These are phyloP conservation scores for Acrocephalus scirpaceus DNA, from an alignment of 2,797 vertebrate genomes.

Conservation along the genomic window DNA sequence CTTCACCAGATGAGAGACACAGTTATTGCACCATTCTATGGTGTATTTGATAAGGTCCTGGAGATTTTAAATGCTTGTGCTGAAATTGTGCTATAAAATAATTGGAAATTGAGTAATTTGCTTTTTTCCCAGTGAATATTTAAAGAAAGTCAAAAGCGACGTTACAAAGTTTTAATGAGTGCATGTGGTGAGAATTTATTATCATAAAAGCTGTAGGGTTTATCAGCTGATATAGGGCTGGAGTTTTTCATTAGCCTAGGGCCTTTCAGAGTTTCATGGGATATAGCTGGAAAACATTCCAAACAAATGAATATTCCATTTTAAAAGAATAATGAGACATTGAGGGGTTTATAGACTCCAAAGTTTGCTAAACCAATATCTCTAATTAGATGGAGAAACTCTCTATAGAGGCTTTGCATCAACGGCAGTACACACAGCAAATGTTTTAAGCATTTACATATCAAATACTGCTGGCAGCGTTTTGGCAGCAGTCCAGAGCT, in stretches of 20 bases:
- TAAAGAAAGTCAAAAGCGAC: neutral
- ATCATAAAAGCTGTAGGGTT: slow-evolving; percentile 11
- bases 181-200: neutral
- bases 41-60: neutral
- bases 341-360: slow-evolving; percentile 38
- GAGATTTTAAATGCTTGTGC: neutral
- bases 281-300: slow-evolving; percentile 56
- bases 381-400: slow-evolving; percentile 50
- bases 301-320: slow-evolving; percentile 62
- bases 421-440: neutral
- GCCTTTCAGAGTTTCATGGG: slow-evolving; percentile 48
- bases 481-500: slow-evolving; percentile 32
- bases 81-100: neutral
- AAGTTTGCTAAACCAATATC: slow-evolving; percentile 60
- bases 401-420: slow-evolving; percentile 17
- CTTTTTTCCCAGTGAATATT: neutral
- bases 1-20: neutral
- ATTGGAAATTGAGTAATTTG: neutral
- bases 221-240: slow-evolving; percentile 23
- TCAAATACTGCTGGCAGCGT: slow-evolving; percentile 24
- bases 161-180: slow-evolving; percentile 16
- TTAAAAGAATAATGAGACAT: slow-evolving; percentile 58
- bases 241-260: slow-evolving; percentile 36
- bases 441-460: slow-evolving; percentile 43
- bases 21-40: neutral